Conservation (phyloP, 2,113 vertebrate species). For the Hucho hucho region DNA sequence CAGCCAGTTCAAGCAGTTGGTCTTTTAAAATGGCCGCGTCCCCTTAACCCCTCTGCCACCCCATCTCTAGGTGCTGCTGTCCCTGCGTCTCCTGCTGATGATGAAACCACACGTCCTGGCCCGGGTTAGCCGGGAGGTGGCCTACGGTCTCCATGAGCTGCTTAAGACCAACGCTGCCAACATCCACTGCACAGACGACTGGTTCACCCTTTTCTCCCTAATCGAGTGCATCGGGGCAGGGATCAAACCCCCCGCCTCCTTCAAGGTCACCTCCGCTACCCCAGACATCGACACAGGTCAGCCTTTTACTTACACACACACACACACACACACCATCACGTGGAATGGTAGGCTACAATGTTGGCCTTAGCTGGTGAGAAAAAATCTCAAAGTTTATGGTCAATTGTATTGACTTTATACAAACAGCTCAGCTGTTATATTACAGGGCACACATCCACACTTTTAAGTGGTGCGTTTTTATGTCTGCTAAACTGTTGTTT, state of each 20-base stretch:
- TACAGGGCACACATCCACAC: too few species aligned
- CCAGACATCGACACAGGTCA: conserved; percentile 89
- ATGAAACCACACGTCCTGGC: conserved; percentile 93
- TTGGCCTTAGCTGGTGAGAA: not conserved
- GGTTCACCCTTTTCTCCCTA: conserved; percentile 95
- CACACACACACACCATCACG: not conserved
- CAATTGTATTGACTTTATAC: too few species aligned
- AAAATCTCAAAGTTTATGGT: too few species aligned
- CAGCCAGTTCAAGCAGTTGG: not conserved
- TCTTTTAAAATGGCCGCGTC: not conserved
- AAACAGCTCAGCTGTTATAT: too few species aligned
- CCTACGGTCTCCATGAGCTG: conserved; percentile 93
- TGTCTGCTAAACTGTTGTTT: not conserved
- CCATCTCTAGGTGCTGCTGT: conserved; percentile 85
- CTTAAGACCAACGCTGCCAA: conserved; percentile 98
- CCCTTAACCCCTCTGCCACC: not conserved
- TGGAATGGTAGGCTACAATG: not conserved
- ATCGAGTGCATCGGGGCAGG: conserved; percentile 96
- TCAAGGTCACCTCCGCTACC: conserved; percentile 81
- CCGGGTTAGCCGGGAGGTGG: conserved; percentile 90
- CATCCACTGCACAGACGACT: conserved; percentile 94
- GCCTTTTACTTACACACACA: conserved; percentile 6
- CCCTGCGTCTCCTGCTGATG: conserved; percentile 90
- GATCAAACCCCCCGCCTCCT: conserved; percentile 87
- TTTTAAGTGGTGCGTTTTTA: too few species aligned